Percentiles rank a stretch among this genome's conserved stretches.
These are phyloP conservation scores for Stenichneumon culpator DNA, from an alignment of 2,888 invertebrate genomes.

Conservation along the genomic window DNA sequence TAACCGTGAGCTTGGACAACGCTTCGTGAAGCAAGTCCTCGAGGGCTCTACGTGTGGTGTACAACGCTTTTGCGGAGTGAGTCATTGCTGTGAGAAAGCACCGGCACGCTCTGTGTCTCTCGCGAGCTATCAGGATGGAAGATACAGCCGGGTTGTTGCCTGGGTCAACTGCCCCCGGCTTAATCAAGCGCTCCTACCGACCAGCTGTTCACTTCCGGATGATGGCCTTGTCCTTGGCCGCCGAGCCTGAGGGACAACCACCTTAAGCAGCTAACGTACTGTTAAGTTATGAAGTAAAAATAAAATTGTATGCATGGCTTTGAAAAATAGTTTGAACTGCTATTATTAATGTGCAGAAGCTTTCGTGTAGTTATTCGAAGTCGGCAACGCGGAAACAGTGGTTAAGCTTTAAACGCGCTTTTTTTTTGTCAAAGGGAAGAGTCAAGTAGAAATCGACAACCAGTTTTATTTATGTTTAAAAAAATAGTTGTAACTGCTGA, in stretches of 20 bases:
- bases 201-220: conserved; percentile 37
- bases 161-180: conserved; percentile 11
- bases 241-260: background rate
- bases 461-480: no score
- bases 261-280: no score
- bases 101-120: background rate
- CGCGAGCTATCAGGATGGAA: background rate
- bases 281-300: no score
- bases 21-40: conserved; percentile 16
- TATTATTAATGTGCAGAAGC: no score
- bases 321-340: no score
- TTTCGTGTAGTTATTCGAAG: no score
- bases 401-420: no score
- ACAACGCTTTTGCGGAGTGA: conserved; percentile 25
- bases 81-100: conserved; percentile 36
- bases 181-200: conserved; percentile 24
- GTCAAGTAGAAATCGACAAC: no score
- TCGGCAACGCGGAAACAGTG: no score
- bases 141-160: conserved; percentile 3
- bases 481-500: no score
- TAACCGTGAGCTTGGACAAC: conserved; percentile 11
- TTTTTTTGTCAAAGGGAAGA: no score
- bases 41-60: background rate
- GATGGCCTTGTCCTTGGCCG: conserved; percentile 45
- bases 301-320: no score